Conservation (phyloP, 2,797 vertebrate genomes). For the Sebastes minor region DNA sequence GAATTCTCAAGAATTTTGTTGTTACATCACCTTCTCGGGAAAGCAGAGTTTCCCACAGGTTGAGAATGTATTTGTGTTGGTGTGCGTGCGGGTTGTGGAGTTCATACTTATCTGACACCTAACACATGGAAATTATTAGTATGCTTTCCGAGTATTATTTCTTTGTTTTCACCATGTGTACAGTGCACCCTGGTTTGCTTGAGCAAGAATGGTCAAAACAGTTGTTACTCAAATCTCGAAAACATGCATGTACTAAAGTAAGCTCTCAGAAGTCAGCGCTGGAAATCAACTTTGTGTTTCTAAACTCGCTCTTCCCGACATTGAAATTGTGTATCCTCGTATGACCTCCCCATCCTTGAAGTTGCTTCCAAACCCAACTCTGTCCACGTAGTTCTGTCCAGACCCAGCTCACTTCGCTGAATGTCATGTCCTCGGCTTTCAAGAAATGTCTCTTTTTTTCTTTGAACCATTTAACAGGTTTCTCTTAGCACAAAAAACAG, state of each 20-base stretch:
- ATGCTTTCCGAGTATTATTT: not conserved
- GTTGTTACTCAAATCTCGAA: not conserved
- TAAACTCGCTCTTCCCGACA: constrained; percentile 37
- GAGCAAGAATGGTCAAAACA: not conserved
- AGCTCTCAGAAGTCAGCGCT: constrained; percentile 8
- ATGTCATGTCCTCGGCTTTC: constrained; percentile 39
- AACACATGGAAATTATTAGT: not conserved
- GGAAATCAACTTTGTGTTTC: constrained; percentile 36
- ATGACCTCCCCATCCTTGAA: constrained; percentile 46
- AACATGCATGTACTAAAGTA: not conserved
- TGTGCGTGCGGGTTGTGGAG: not conserved
- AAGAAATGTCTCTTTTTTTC: constrained; percentile 40
- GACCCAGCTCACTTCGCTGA: constrained; percentile 36
- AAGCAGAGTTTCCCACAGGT: constrained; percentile 43
- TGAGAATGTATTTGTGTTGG: not conserved
- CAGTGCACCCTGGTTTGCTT: not conserved
- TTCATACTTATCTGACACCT: not conserved
- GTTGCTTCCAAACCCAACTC: constrained; percentile 42
- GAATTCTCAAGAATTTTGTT: constrained; percentile 32
- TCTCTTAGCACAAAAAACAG: constrained; percentile 9
- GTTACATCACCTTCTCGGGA: constrained; percentile 46
- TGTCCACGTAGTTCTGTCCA: constrained; percentile 45
- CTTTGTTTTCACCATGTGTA: not conserved
- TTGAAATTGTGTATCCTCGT: constrained; percentile 45
- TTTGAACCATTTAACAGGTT: constrained; percentile 47